These are phyloP conservation scores for Thunnus thynnus DNA, from an alignment of 2,113 vertebrate species.

Conservation along the genomic window DNA sequence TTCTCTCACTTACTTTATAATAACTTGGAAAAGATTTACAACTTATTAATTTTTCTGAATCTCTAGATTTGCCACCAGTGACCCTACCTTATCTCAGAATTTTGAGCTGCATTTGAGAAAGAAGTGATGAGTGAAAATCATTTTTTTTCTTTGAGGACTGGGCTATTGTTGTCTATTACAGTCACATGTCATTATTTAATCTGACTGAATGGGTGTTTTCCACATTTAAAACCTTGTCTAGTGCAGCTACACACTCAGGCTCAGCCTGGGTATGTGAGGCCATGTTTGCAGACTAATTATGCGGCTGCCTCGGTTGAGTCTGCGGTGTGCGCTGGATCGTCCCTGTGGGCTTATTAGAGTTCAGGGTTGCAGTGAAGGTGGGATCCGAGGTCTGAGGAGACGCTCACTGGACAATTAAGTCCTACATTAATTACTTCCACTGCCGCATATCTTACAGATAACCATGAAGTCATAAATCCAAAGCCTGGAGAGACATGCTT, in stretches of 20 bases:
- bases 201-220: neutral
- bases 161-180: too few relatives aligned
- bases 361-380: constrained; percentile 57
- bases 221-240: neutral
- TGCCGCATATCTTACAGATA: constrained; percentile 17
- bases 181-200: neutral
- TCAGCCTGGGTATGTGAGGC: neutral
- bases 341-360: constrained; percentile 65
- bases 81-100: neutral
- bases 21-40: too few relatives aligned
- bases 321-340: constrained; percentile 13
- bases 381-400: constrained; percentile 52
- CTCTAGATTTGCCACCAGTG: neutral
- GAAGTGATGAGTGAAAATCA: too few relatives aligned
- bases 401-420: constrained; percentile 64
- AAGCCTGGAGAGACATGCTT: constrained; percentile 21
- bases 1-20: neutral
- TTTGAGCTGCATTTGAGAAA: neutral
- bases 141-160: too few relatives aligned
- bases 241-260: neutral
- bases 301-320: neutral
- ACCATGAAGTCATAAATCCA: neutral
- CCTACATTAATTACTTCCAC: constrained; percentile 71
- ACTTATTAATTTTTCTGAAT: too few relatives aligned
- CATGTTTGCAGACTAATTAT: constrained; percentile 52